Evolutionary conservation across 1,140 invertebrate species (phyloP).

Genomic region (Triops longicaudatus): DNA sequence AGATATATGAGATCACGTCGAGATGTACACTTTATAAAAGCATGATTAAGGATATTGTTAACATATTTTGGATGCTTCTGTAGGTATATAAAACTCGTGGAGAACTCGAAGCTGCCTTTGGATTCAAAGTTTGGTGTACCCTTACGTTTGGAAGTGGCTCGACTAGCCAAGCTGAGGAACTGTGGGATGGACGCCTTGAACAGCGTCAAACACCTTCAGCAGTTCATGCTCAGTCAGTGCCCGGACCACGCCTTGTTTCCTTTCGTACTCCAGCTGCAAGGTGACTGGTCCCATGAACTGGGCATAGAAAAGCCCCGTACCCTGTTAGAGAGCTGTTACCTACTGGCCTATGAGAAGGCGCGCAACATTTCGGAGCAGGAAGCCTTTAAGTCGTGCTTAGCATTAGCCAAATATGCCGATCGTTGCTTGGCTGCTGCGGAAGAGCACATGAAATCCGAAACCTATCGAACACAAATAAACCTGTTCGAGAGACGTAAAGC

Average conservation of each 20-base stretch:
- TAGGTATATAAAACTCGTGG: neutral
- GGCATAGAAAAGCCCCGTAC: neutral
- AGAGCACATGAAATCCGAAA: neutral
- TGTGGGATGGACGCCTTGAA: neutral
- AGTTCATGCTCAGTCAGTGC: neutral
- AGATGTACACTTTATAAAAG: too few relatives aligned
- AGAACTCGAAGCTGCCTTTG: neutral
- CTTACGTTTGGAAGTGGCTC: neutral
- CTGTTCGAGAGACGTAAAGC: constrained; percentile 34
- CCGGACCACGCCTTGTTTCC: neutral
- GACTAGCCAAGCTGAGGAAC: neutral
- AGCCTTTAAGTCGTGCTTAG: neutral
- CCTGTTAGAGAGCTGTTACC: neutral
- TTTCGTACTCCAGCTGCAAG: neutral
- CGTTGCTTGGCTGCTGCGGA: neutral
- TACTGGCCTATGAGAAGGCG: neutral
- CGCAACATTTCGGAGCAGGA: neutral
- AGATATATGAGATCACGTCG: too few relatives aligned
- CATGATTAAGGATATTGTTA: too few relatives aligned
- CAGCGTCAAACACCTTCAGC: neutral
- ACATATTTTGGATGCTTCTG: neutral
- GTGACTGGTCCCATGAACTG: neutral
- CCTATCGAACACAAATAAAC: constrained; percentile 37
- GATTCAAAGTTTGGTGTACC: neutral
- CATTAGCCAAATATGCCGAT: neutral